phyloP scores from a whole-genome alignment of 1,140 invertebrate species.

The Drosophila rufa region DNA sequence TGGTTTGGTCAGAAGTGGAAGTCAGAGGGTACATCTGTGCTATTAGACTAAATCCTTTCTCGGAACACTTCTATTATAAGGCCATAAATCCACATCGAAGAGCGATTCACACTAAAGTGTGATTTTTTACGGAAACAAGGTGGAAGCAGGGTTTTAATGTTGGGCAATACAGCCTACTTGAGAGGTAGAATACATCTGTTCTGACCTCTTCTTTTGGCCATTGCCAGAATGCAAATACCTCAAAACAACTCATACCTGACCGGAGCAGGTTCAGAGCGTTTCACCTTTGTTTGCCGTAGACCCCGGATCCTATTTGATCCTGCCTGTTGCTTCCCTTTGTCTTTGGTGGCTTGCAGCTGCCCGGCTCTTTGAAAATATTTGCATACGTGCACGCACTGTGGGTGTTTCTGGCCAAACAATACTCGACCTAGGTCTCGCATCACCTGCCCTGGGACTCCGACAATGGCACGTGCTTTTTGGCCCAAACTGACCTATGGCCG shows the following conservation, averaged over 20 bases:
- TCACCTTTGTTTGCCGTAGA: constrained; percentile 40
- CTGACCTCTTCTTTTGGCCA: constrained; percentile 47
- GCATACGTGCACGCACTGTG: constrained; percentile 73
- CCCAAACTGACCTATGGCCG: constrained; percentile 57
- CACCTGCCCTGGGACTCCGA: constrained; percentile 56
- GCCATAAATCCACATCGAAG: constrained; percentile 55
- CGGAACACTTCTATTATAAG: constrained; percentile 47
- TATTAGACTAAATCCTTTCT: constrained; percentile 56
- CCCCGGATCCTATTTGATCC: constrained; percentile 48
- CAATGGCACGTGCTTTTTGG: constrained; percentile 69
- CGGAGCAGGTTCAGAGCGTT: constrained; percentile 68
- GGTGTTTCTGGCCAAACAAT: constrained; percentile 70
- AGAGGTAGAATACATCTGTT: constrained; percentile 60
- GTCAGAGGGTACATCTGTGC: constrained; percentile 29
- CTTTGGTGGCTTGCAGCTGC: constrained; percentile 59
- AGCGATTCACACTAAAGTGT: constrained; percentile 67
- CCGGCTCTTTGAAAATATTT: constrained; percentile 63
- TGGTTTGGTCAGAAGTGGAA: constrained; percentile 15
- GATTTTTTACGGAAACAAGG: constrained; percentile 45
- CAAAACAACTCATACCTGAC: constrained; percentile 27
- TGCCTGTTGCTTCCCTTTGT: constrained; percentile 75
- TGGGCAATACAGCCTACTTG: constrained; percentile 50
- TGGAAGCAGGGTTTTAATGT: constrained; percentile 23
- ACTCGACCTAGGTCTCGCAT: constrained; percentile 34
- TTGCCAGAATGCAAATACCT: constrained; percentile 63